phyloP scores from a whole-genome alignment of 2,113 vertebrate genomes.

The Macrotis lagotis region DNA sequence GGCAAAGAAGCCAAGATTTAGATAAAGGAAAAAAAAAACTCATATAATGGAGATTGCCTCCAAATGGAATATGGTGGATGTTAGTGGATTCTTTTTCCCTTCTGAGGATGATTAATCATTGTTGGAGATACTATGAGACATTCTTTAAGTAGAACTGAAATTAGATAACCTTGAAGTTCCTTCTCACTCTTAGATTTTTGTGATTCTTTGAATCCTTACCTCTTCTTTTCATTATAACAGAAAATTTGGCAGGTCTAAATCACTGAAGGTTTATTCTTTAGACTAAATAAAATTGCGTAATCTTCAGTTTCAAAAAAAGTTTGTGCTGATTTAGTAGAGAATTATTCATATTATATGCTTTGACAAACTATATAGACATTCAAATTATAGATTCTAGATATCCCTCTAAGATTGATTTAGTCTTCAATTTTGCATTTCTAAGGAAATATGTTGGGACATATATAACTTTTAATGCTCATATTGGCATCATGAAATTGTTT shows the following conservation, averaged over 20 bases:
- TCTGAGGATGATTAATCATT: neutral
- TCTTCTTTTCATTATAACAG: neutral
- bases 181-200: neutral
- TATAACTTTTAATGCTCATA: conserved; percentile 1
- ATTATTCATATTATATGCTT: conserved; percentile 7
- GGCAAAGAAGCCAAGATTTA: neutral
- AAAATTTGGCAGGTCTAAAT: conserved; percentile 17
- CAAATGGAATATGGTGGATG: neutral
- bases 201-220: neutral
- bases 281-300: neutral
- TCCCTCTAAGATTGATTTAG: conserved; percentile 6
- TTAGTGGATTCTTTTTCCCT: neutral
- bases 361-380: neutral
- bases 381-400: neutral
- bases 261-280: neutral
- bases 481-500: conserved; percentile 5
- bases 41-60: neutral
- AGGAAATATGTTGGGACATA: conserved; percentile 28
- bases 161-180: neutral
- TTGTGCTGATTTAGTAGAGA: conserved; percentile 43
- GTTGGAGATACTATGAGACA: neutral
- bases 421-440: conserved; percentile 29
- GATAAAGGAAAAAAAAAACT: neutral
- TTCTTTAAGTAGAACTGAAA: neutral
- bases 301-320: conserved; percentile 36